Evolutionary conservation across 2,113 vertebrate species (phyloP).

Genomic region (Azemiops feae): DNA sequence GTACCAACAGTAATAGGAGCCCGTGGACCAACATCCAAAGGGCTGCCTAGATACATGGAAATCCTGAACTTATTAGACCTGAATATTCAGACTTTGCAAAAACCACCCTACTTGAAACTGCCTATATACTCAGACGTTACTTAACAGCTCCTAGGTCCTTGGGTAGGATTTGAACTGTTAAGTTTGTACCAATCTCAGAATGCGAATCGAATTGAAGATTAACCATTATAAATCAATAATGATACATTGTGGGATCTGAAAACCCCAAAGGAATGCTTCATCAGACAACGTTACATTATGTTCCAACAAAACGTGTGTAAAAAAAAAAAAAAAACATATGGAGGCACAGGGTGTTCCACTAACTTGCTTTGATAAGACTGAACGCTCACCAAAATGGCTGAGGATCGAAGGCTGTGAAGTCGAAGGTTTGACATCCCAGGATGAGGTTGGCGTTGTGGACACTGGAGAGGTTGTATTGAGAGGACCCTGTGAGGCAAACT

Average conservation of each 20-base stretch:
- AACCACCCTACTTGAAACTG: no score
- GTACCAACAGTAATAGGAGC: no score
- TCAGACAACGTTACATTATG: background rate
- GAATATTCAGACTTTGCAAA: no score
- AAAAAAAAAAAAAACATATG: background rate
- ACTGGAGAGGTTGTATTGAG: conserved; percentile 64
- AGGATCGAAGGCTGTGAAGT: conserved; percentile 71
- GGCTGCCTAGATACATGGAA: no score
- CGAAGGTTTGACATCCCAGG: conserved; percentile 79
- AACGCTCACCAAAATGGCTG: conserved; percentile 86
- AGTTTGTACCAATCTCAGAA: no score
- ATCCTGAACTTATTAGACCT: no score
- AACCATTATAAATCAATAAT: no score
- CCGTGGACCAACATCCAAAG: no score
- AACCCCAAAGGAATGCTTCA: background rate
- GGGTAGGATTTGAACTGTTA: no score
- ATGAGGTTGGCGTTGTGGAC: conserved; percentile 54
- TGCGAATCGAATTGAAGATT: no score
- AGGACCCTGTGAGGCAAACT: conserved; percentile 69
- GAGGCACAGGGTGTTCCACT: background rate
- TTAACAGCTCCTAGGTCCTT: no score
- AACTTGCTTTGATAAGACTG: background rate
- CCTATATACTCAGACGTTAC: no score
- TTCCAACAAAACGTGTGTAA: background rate
- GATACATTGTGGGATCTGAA: background rate